A percentile compares a stretch with the other conserved stretches of the same genome.
phyloP scores from a whole-genome alignment of 2,797 vertebrate species.

The Peromyscus melanophrys region DNA sequence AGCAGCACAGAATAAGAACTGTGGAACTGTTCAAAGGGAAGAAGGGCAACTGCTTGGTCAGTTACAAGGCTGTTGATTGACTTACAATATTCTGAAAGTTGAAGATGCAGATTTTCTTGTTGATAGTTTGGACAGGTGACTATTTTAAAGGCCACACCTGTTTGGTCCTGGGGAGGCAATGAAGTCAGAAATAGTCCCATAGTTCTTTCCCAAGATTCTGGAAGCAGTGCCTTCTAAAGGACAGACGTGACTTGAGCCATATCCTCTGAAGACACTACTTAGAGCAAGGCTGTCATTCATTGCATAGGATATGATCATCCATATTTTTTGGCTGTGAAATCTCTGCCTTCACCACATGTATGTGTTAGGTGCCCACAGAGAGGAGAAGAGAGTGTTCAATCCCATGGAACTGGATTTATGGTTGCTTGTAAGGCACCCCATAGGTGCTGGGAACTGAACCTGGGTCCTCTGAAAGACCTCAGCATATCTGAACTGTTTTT shows the following conservation, averaged over 20 bases:
- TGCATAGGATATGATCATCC: not conserved
- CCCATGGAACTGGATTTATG: too few species aligned
- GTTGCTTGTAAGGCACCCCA: not conserved
- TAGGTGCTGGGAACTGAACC: not conserved
- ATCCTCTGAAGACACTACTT: not conserved
- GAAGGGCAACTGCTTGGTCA: not conserved
- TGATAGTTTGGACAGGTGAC: not conserved
- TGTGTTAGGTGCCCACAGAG: not conserved
- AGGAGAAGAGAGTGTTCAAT: not conserved
- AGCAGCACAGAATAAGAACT: not conserved
- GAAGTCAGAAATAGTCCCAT: not conserved
- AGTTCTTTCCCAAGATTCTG: not conserved
- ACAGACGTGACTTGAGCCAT: not conserved
- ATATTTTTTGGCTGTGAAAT: not conserved
- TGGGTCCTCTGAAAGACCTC: not conserved
- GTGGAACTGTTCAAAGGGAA: not conserved
- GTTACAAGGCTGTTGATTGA: not conserved
- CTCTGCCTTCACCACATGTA: not conserved
- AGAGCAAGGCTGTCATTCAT: not conserved
- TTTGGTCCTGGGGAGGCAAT: not conserved
- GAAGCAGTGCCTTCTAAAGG: not conserved
- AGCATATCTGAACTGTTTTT: not conserved
- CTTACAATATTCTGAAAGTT: not conserved
- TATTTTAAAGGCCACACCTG: conserved; percentile 4
- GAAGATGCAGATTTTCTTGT: not conserved